Evolutionary conservation across 2,113 vertebrate genomes (phyloP), one percentile per base, ranked within the genome.

Genomic region (Todiramphus chloris): DNA sequence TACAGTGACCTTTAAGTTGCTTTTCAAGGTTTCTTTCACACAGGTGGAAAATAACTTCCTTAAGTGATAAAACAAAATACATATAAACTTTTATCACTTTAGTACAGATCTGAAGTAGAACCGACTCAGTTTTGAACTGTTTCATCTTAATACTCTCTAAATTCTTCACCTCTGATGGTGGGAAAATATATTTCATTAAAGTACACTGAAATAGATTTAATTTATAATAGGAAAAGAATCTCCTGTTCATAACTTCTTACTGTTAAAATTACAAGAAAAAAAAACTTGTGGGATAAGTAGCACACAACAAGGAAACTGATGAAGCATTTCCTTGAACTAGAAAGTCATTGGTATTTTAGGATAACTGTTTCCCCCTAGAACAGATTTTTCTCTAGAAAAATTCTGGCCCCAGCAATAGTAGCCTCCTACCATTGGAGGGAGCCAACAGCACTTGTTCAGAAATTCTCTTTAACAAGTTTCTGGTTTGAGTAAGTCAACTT

Each of bases 401-500:
- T 8, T 15, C 2, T 8, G 30, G 16, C 19, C 41, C 10, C 53
- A 93, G 95, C 77, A 92, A 50, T 91, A 67, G 44, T 35, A 79
- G 16, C 89, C 62, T 95, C 87, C 88, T 87, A 17, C 81, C 81
- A 89, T 89, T 28, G 51, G 82, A 75, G 88, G 78, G 87, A 95
- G 90, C 75, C 78, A 87, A 63, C n/a, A 66, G 35, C 68, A 94
- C 62, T 96, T 31, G 46, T 74, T 72, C 66, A 77, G 83, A 87
- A 90, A 89, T 56, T 31, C 53, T 58, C 33, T 83, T 63, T 28
- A 13, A 0, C 10, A 62, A 51, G 21, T 51, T 19, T 60, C 11
- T 51, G 27, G 16, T 37, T 39, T 30, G 43, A 46, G 50, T 58
- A 66, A 15, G 23, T 69, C 89, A 60, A 56, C 12, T 28, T 91